Percentiles rank a stretch among this genome's conserved stretches.
Evolutionary conservation across 1,140 invertebrate genomes (phyloP).

Genomic region (Armadillidium nasatum): DNA sequence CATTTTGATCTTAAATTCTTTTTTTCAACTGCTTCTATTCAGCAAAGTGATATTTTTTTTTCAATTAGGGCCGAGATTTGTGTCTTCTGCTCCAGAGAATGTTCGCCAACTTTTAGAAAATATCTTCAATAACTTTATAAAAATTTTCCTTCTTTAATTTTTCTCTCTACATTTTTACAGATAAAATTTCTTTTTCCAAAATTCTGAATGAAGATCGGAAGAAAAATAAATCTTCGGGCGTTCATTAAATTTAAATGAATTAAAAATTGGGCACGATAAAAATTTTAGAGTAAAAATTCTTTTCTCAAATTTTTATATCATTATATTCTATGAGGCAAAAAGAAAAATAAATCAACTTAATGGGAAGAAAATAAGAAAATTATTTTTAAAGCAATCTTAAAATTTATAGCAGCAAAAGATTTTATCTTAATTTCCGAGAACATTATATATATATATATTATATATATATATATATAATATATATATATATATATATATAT

Average conservation of each 20-base stretch:
- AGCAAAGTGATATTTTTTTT: constrained; percentile 6
- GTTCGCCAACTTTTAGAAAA: constrained; percentile 7
- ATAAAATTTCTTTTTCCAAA: neutral
- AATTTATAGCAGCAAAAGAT: too few relatives aligned
- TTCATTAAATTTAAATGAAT: constrained; percentile 9
- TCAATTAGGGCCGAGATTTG: neutral
- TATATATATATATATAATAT: too few relatives aligned
- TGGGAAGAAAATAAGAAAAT: neutral
- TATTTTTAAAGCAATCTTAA: neutral
- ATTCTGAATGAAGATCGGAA: neutral
- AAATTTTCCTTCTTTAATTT: neutral
- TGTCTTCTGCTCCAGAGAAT: constrained; percentile 9
- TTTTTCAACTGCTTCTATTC: neutral
- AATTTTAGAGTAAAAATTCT: neutral
- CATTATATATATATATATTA: too few relatives aligned
- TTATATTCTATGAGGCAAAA: neutral
- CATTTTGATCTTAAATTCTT: neutral
- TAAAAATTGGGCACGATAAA: neutral
- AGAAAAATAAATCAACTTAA: neutral
- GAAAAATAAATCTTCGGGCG: neutral
- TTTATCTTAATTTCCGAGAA: too few relatives aligned
- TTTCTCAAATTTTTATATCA: neutral
- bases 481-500: too few relatives aligned
- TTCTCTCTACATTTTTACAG: neutral
- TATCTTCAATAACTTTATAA: constrained; percentile 7